Base-by-base conservation (phyloP, 2,113 vertebrate species). In the Indri indri region DNA sequence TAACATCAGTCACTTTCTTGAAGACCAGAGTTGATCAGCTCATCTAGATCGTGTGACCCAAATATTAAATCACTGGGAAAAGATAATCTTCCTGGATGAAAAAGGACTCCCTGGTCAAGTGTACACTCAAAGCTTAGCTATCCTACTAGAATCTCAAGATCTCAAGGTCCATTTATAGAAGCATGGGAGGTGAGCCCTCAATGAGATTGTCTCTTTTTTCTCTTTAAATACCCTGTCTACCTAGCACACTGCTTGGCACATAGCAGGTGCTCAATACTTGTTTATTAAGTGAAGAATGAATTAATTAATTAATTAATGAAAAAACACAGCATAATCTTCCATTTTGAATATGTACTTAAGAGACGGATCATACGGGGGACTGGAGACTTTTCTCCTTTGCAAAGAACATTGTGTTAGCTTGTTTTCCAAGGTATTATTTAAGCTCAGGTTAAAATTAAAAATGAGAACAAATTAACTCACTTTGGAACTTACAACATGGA, bases 361-460 rank as follows among this genome's bases (percentile, higher is more conserved):
- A 65, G 37, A 42, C 4, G 13, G 50, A 70, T 32, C 76, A 40
- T 86, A 83, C 9, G 34, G 22, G 50, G 85, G 32, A 70, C 25
- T 59, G 4, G 42, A 59, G 40, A 25, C 12, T 63, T 73, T 91
- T 80, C 30, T 74, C 57, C 68, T 47, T 85, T 76, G 30, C 74
- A 88, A 80, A 47, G 40, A 79, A 92, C 22, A 86, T 25, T 52
- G 27, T 32, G 23, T 61, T 70, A 68, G 20, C 70, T 88, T 89
- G 23, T 77, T 73, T 87, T 52, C 10, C n/a, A 70, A 87, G 34
- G 10, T 40, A 42, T 76, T 57, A 77, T 14, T 88, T 87, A 79
- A 68, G 40, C 40, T 61, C 17, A 89, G 91, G 68, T 93, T 93
- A 54, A 94, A 82, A 65, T 70, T 59, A 45, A 84, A 97, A 88